phyloP scores from a whole-genome alignment of 1,140 invertebrate genomes.

The Thaumatotibia leucotreta region DNA sequence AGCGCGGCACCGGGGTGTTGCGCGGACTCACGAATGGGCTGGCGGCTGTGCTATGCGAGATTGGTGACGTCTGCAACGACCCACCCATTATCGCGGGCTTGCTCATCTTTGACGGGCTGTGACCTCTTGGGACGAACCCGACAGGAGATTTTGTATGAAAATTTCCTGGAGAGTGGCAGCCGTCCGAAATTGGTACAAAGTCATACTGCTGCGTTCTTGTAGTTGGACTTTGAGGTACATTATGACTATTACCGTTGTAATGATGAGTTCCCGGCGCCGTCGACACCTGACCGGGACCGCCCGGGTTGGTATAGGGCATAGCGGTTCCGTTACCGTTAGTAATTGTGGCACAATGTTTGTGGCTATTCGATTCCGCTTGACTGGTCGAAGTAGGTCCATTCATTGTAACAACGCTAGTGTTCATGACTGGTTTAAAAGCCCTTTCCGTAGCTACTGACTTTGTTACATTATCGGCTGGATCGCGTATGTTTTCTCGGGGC shows the following conservation, averaged over 20 bases:
- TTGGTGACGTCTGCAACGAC: conserved; percentile 64
- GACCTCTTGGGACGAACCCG: conserved; percentile 49
- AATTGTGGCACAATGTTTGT: conserved; percentile 37
- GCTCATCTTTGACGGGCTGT: conserved; percentile 63
- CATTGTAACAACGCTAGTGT: conserved; percentile 31
- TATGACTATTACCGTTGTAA: conserved; percentile 59
- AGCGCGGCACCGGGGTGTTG: conserved; percentile 83
- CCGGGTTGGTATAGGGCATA: conserved; percentile 36
- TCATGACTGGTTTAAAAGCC: conserved; percentile 49
- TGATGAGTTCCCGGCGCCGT: conserved; percentile 36
- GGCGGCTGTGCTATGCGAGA: conserved; percentile 68
- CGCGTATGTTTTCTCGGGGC: conserved; percentile 30
- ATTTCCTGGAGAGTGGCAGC: conserved; percentile 79
- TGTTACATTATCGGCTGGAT: conserved; percentile 19
- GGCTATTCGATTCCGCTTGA: conserved; percentile 31
- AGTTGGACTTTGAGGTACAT: conserved; percentile 77
- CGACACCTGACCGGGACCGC: conserved; percentile 31
- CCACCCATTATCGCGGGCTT: conserved; percentile 66
- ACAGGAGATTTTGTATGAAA: conserved; percentile 64
- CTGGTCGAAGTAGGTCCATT: conserved; percentile 37
- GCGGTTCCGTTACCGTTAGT: conserved; percentile 47
- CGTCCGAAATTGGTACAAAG: conserved; percentile 89
- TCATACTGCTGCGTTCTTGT: conserved; percentile 85
- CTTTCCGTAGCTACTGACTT: conserved; percentile 40
- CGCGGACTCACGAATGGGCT: conserved; percentile 91